Evolutionary conservation across 23 tunicate species (phyloP).

Genomic region (Corella eumyota): DNA sequence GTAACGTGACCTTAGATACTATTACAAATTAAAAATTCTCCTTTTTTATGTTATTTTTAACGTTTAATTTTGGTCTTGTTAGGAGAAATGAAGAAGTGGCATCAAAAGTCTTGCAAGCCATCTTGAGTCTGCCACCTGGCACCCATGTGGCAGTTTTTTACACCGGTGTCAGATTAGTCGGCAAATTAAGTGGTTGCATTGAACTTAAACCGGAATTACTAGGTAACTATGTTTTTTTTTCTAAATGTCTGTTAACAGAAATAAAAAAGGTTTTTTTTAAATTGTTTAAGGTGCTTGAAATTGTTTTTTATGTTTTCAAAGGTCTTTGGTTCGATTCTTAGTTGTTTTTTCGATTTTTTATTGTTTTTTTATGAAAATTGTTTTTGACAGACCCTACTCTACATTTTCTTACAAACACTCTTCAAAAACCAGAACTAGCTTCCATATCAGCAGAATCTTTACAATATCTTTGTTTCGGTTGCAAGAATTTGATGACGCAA

Average conservation of each 20-base stretch:
- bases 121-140: slow-evolving; percentile 41
- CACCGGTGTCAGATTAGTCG: slow-evolving; percentile 66
- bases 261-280: too few species aligned
- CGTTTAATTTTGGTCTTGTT: not conserved
- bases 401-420: slow-evolving; percentile 63
- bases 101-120: slow-evolving; percentile 83
- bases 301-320: too few species aligned
- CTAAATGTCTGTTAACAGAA: too few species aligned
- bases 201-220: slow-evolving; percentile 61
- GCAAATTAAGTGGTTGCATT: slow-evolving; percentile 69
- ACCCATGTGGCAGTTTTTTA: slow-evolving; percentile 59
- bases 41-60: too few species aligned
- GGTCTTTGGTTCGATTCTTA: too few species aligned
- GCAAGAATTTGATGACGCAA: slow-evolving; percentile 56
- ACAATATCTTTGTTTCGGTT: slow-evolving; percentile 75
- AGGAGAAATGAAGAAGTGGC: slow-evolving; percentile 46
- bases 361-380: too few species aligned
- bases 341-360: too few species aligned
- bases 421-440: slow-evolving; percentile 60
- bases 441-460: slow-evolving; percentile 74
- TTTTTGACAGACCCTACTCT: slow-evolving; percentile 43
- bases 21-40: too few species aligned
- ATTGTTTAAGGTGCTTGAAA: too few species aligned
- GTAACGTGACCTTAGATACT: too few species aligned
- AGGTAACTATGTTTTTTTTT: too few species aligned